phyloP scores from a whole-genome alignment of 2,797 vertebrate genomes.

The Lagorchestes hirsutus region DNA sequence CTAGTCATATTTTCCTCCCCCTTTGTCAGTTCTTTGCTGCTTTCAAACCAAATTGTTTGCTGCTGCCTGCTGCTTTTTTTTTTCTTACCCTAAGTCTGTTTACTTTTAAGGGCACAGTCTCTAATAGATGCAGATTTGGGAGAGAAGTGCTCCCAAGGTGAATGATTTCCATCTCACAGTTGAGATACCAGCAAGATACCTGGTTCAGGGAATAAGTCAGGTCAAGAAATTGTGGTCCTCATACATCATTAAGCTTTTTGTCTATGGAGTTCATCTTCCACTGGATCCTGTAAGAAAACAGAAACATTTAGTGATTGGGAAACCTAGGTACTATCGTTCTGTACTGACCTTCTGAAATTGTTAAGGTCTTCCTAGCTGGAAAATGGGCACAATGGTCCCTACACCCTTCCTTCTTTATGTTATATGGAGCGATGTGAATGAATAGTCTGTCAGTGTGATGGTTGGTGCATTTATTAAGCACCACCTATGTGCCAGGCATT shows the following conservation, averaged over 20 bases:
- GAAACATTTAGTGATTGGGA: neutral
- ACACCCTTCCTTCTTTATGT: neutral
- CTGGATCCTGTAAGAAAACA: neutral
- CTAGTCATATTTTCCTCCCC: neutral
- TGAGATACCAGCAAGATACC: neutral
- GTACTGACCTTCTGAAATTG: neutral
- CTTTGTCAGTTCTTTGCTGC: neutral
- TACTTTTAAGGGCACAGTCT: neutral
- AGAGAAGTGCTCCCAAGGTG: neutral
- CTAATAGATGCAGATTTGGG: neutral
- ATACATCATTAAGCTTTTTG: neutral
- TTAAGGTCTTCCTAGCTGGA: neutral
- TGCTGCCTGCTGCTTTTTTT: neutral
- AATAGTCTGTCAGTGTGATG: neutral
- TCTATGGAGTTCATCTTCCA: neutral
- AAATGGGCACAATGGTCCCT: neutral
- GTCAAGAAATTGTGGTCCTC: neutral
- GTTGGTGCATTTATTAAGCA: neutral
- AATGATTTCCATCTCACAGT: neutral
- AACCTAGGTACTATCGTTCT: neutral
- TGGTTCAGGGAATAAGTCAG: neutral
- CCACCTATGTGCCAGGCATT: neutral
- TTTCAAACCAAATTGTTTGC: neutral
- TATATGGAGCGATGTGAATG: conserved; percentile 3
- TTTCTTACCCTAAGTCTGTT: neutral